Evolutionary conservation across 2,797 vertebrate species (phyloP).

Genomic region (Eidolon dupreanum): DNA sequence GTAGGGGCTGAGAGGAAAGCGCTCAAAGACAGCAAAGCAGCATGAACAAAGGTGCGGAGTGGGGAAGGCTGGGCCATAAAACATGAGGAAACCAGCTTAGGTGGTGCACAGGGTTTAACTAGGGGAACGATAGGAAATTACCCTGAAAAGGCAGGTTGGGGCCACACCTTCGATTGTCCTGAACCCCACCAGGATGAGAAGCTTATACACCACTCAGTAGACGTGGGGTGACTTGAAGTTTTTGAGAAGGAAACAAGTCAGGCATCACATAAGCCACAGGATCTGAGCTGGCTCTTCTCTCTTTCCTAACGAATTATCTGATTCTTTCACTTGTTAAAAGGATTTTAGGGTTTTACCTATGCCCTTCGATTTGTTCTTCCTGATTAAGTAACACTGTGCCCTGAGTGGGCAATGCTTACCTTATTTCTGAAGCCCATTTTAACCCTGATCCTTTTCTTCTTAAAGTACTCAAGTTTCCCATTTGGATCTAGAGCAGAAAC

Average conservation of each 20-base stretch:
- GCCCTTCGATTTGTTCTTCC: background rate
- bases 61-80: background rate
- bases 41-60: fast-evolving
- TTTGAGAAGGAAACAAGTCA: background rate
- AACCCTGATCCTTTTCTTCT: background rate
- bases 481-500: slow-evolving; percentile 34
- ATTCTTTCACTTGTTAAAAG: background rate
- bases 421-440: background rate
- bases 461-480: background rate
- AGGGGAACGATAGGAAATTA: too few relatives aligned
- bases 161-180: too few relatives aligned
- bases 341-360: background rate
- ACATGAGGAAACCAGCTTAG: fast-evolving
- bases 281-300: background rate
- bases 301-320: background rate
- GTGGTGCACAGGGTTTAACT: fast-evolving
- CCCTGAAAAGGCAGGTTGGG: background rate
- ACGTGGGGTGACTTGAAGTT: background rate
- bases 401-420: background rate
- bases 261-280: background rate
- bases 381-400: too few relatives aligned
- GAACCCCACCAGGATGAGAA: background rate
- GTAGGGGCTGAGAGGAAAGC: background rate
- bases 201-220: too few relatives aligned
- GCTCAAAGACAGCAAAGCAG: background rate